phyloP scores from a whole-genome alignment of 2,888 invertebrate genomes.

The Hirtodrosophila duncani region DNA sequence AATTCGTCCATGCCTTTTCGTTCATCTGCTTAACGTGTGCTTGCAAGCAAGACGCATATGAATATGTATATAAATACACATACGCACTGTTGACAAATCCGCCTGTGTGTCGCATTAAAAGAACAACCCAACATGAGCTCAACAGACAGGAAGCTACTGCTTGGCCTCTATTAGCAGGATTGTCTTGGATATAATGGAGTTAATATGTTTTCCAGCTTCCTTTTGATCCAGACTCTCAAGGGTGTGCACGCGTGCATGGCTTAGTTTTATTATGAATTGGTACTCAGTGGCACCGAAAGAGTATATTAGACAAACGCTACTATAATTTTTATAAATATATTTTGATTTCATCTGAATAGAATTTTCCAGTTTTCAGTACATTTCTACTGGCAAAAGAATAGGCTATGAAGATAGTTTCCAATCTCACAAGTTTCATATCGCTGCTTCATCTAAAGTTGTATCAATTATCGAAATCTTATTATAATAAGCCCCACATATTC shows the following conservation, averaged over 20 bases:
- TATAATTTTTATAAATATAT: too few relatives aligned
- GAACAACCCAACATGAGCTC: slow-evolving; percentile 11
- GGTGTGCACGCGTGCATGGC: slow-evolving; percentile 17
- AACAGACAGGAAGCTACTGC: neutral
- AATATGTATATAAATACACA: slow-evolving; percentile 15
- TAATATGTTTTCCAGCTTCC: slow-evolving; percentile 54
- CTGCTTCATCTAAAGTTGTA: too few relatives aligned
- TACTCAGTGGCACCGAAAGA: too few relatives aligned
- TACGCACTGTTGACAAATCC: slow-evolving; percentile 64
- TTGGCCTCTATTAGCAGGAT: slow-evolving; percentile 43
- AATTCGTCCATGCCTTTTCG: slow-evolving; percentile 52
- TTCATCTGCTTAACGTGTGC: slow-evolving; percentile 36
- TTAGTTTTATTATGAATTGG: too few relatives aligned
- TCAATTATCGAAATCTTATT: too few relatives aligned
- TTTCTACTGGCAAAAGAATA: too few relatives aligned
- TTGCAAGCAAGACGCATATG: slow-evolving; percentile 19
- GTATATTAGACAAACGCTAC: too few relatives aligned
- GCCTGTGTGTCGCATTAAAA: slow-evolving; percentile 57
- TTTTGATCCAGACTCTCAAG: slow-evolving; percentile 57
- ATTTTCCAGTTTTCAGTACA: too few relatives aligned
- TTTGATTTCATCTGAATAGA: too few relatives aligned
- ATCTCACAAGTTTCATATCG: too few relatives aligned
- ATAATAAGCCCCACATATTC: too few relatives aligned
- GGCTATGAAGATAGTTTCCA: too few relatives aligned
- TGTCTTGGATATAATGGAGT: slow-evolving; percentile 61